Evolutionary conservation across 92 coral and sea anemone species (phyloP), one percentile per base, ranked within the genome.

Genomic region (Palythoa heliodiscus): DNA sequence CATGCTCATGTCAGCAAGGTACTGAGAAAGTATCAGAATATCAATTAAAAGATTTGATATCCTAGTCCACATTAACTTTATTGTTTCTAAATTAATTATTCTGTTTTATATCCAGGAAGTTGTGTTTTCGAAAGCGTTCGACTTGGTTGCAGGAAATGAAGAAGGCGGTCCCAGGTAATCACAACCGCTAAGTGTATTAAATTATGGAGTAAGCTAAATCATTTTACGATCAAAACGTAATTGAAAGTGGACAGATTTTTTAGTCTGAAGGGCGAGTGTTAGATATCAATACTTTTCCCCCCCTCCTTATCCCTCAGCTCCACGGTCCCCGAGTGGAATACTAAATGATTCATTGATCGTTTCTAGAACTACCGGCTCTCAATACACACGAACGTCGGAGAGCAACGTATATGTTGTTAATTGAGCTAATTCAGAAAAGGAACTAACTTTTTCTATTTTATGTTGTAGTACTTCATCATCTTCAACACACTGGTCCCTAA

Each of bases 81-180:
- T 63, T n/a, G 22, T 9, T 58, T 7, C 57, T 4, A 15, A 23
- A 50, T 15, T 38, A 14, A 19, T n/a, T 11, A 63, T 40, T 10
- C 39, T 13, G 19, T 38, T 52, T 60, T 67, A 2, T 75, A 48
- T 20, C 58, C 79, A 95, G 90, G 95, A 93, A 24, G 92, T 93
- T 11, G 92, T 93, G 4, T 95, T 95, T 71, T 95, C 98, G 58
- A 95, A 93, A 88, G 95, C 93, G 35, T 95, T 95, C 87, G 97
- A 95, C 82, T 87, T 95, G 60, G 91, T 89, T 70, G 83, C 96
- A 35, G 93, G 90, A 73, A 91, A 77, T 37, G 91, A 87, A 17
- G 91, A 95, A 53, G 95, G 86, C 43, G 86, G 90, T 47, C 90
- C 87, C 16, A 88, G 87, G 97, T 88, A 84, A 77, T 14, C 5